Conservation (phyloP, 2,113 vertebrate species). For the Cyanistes caeruleus region DNA sequence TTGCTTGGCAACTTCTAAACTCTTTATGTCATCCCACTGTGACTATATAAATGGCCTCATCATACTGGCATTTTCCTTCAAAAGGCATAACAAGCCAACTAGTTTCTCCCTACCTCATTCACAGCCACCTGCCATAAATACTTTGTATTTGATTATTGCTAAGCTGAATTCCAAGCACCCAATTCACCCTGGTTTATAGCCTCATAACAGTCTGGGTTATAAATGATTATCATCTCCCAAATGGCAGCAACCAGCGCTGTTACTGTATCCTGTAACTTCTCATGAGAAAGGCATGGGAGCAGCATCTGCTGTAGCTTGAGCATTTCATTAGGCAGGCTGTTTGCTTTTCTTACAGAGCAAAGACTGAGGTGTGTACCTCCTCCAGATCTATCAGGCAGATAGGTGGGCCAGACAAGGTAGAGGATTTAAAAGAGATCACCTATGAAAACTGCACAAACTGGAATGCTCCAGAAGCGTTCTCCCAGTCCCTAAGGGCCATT, state of each 20-base stretch:
- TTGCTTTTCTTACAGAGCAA: neutral
- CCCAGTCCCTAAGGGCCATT: neutral
- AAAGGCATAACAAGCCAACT: neutral
- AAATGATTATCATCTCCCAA: constrained; percentile 37
- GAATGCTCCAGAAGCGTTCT: neutral
- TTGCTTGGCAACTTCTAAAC: neutral
- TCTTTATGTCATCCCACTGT: neutral
- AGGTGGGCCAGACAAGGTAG: neutral
- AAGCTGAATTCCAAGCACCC: neutral
- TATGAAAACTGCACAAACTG: neutral
- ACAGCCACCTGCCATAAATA: constrained; percentile 6
- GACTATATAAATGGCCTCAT: neutral
- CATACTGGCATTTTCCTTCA: neutral
- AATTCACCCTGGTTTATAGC: constrained; percentile 16
- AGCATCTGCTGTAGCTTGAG: neutral
- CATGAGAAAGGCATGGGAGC: neutral
- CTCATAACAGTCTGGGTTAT: constrained; percentile 18
- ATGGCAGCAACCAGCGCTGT: neutral
- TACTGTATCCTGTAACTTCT: constrained; percentile 20
- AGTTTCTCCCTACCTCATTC: neutral
- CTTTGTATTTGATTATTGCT: constrained; percentile 20
- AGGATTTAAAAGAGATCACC: neutral
- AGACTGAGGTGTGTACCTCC: neutral
- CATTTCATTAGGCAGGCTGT: neutral
- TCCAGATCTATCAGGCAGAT: neutral